Conservation (phyloP, 2,113 vertebrate species). For the Neolamprologus toae region DNA sequence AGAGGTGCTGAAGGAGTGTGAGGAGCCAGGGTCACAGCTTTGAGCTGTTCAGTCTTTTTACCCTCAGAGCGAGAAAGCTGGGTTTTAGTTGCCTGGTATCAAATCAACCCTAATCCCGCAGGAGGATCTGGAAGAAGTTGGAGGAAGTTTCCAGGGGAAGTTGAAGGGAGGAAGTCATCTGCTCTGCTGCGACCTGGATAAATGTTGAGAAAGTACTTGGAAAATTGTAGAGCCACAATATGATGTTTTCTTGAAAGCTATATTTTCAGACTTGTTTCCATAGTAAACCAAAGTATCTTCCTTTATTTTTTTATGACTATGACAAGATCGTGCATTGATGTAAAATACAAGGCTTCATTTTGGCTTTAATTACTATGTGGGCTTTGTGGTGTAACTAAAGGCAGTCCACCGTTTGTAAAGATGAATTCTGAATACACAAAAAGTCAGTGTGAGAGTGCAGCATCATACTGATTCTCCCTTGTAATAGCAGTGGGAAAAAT, state of each 20-base stretch:
- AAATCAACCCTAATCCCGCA: not conserved
- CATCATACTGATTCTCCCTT: not conserved
- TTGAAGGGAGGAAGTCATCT: not conserved
- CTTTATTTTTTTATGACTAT: not conserved
- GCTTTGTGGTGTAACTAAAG: conserved; percentile 15
- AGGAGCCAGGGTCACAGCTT: conserved; percentile 15
- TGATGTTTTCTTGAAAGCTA: not conserved
- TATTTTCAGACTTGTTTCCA: not conserved
- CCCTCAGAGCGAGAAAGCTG: not conserved
- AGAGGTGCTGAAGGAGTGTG: not conserved
- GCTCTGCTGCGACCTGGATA: not conserved
- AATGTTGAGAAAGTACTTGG: not conserved
- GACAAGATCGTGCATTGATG: not conserved
- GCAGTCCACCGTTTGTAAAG: conserved; percentile 1
- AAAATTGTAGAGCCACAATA: not conserved
- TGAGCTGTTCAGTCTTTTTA: conserved; percentile 2
- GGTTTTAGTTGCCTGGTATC: not conserved
- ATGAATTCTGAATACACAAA: conserved; percentile 20
- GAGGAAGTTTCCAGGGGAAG: not conserved
- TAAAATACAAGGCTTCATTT: not conserved
- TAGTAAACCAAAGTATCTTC: not conserved
- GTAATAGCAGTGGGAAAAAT: not conserved
- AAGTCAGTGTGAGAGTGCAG: not conserved
- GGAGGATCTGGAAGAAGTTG: not conserved
- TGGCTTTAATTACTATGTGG: conserved; percentile 19